Evolutionary conservation across 2,888 invertebrate genomes (phyloP).

Genomic region (Lasioglossum vierecki): DNA sequence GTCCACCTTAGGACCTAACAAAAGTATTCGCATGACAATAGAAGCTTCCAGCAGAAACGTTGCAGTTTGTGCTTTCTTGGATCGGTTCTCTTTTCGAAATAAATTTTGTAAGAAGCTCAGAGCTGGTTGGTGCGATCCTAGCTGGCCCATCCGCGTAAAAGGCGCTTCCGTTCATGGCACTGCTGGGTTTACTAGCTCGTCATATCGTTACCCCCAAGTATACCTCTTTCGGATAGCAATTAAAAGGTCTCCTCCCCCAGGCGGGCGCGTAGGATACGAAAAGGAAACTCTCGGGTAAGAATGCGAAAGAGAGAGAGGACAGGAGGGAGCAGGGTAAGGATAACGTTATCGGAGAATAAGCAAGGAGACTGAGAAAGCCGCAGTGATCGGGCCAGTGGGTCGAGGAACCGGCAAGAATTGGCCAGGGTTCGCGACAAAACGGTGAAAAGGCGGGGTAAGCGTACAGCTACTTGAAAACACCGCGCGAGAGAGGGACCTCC

Average conservation of each 20-base stretch:
- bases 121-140: neutral
- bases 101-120: neutral
- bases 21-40: neutral
- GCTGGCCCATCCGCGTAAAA: neutral
- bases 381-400: neutral
- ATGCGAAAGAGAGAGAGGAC: neutral
- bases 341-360: neutral
- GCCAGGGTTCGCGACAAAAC: constrained; percentile 9
- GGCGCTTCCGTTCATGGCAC: neutral
- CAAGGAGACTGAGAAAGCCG: neutral
- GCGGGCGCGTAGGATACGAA: neutral
- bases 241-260: neutral
- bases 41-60: neutral
- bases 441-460: constrained; percentile 24
- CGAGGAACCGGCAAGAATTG: constrained; percentile 19
- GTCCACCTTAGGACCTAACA: no score
- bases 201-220: neutral
- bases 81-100: neutral
- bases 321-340: neutral
- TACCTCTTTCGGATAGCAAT: neutral
- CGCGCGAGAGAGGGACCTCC: constrained; percentile 8
- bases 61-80: neutral
- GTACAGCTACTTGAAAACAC: constrained; percentile 28
- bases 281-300: neutral
- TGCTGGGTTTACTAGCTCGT: neutral